These are phyloP conservation scores for Muscicapa striata DNA, from an alignment of 2,797 vertebrate species.

Conservation along the genomic window DNA sequence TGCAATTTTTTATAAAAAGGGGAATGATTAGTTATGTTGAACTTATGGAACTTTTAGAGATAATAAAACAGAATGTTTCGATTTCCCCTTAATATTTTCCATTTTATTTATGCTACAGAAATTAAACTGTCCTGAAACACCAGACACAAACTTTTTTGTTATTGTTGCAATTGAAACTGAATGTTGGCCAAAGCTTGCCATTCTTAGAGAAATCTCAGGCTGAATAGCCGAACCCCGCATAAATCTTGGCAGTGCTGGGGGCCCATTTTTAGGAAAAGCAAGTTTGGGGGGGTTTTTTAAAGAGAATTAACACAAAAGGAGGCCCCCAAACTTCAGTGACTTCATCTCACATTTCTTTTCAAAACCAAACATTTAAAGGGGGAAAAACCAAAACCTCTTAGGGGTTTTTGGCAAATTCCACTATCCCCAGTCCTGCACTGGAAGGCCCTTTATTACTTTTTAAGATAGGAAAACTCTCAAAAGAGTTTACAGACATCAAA, in stretches of 20 bases:
- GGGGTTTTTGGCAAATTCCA: background rate
- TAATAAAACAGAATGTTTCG: background rate
- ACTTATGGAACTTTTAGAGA: too few species aligned
- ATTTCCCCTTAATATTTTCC: background rate
- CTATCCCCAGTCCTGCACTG: background rate
- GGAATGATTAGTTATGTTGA: background rate
- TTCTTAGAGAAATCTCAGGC: background rate
- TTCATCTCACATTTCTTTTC: background rate
- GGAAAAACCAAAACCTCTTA: background rate
- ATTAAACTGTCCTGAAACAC: background rate
- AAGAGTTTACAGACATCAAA: background rate
- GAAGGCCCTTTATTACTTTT: background rate
- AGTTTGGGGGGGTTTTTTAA: background rate
- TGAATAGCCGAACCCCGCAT: background rate
- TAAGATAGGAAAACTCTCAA: background rate
- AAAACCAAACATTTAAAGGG: background rate
- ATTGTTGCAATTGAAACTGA: slow-evolving; percentile 1
- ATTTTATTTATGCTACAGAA: background rate
- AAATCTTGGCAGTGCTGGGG: background rate
- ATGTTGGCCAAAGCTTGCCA: background rate
- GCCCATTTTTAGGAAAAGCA: slow-evolving; percentile 6
- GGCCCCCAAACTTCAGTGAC: background rate
- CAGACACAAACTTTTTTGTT: background rate
- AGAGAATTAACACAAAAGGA: background rate
- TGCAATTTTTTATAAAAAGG: background rate